Base-by-base conservation (phyloP, 2,888 invertebrate genomes). In the Margaritifera margaritifera region DNA sequence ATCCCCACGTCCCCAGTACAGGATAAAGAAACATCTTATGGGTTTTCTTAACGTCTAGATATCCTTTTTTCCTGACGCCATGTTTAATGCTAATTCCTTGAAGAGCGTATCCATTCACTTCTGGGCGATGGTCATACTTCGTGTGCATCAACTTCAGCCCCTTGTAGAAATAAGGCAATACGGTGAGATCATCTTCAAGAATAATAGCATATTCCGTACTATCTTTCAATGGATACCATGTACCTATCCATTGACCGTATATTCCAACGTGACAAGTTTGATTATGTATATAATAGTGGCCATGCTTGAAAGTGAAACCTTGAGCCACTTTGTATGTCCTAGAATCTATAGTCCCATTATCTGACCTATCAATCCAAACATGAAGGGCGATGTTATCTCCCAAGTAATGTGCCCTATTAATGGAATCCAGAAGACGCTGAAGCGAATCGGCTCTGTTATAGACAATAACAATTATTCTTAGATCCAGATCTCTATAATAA, bases 161-260 rank as follows among this genome's bases (percentile, higher is more conserved):
- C 50, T 54, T 66, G 50, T 71, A 74, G 50, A 71, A 71, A 50
- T 68, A 68, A 31, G 74, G 74, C 15, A 71, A 74, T 27, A 74
- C 74, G 19, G 74, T 71, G 6, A 74, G 24, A 52, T 74, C 74
- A 62, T 74, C 74, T 62, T 74, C 74, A n/a, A 74, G 52, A 31
- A 74, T 59, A 11, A 74, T 64, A 24, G 74, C 74, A 11, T 71
- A 71, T 64, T 74, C 74, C 6, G 58, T 52, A 31, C 53, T 57
- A 27, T 66, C 31, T 15, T 31, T 31, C 11, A 25, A 25, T 20
- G 68, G 64, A 24, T 66, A 57, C 71, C 71, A 74, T 1, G 74
- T 70, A 68, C 6, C 6, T 31, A 31, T 31, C 31, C 31, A 31
- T 8, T 31, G 31, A 31, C 6, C 31, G 31, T 31, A 31, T 31